Conservation (phyloP, 2,113 vertebrate genomes). For the Mus pahari region DNA sequence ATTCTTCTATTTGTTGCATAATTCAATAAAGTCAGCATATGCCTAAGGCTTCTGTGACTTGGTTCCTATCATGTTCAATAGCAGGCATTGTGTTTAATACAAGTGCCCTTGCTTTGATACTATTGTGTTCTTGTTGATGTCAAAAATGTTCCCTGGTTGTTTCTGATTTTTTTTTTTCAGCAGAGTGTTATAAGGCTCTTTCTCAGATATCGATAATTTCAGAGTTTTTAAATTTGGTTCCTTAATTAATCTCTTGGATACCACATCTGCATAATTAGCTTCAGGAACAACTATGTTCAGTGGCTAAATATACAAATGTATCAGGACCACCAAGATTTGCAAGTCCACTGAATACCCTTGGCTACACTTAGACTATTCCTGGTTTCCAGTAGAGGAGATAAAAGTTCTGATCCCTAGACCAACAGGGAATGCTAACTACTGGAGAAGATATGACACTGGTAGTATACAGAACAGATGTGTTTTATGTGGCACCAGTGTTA, state of each 20-base stretch:
- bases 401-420: not conserved
- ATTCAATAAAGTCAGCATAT: not conserved
- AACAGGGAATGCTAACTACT: not conserved
- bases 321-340: not conserved
- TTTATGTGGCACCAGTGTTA: not conserved
- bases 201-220: not conserved
- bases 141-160: not conserved
- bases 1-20: not conserved
- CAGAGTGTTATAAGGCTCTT: not conserved
- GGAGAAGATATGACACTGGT: fast-evolving
- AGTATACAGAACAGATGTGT: fast-evolving
- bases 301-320: not conserved
- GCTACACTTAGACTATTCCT: not conserved
- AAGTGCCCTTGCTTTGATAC: fast-evolving
- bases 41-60: not conserved
- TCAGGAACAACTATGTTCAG: not conserved
- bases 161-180: not conserved
- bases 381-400: not conserved
- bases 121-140: not conserved
- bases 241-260: not conserved
- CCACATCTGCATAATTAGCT: not conserved
- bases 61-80: not conserved
- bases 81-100: not conserved
- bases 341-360: too few species aligned
- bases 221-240: not conserved